Percentiles rank a stretch among this genome's conserved stretches.
Conservation (phyloP, 2,113 vertebrate genomes). For the Alectura lathami region DNA sequence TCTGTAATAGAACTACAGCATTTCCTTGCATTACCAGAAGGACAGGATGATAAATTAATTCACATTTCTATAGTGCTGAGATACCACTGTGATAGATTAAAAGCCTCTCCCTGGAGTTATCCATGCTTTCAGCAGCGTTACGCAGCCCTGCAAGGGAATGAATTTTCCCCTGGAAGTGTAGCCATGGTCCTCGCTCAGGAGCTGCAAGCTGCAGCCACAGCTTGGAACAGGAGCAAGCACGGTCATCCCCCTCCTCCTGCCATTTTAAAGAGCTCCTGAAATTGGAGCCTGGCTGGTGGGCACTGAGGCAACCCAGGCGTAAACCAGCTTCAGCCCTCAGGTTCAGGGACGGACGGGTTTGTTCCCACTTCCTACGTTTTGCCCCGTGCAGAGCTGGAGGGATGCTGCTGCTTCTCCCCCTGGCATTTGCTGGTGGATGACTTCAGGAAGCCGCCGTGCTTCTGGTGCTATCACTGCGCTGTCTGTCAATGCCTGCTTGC, state of each 20-base stretch:
- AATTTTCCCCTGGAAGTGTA: neutral
- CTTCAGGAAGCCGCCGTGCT: neutral
- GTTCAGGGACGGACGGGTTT: neutral
- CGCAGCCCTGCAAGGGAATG: neutral
- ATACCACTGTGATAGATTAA: neutral
- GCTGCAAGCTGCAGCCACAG: neutral
- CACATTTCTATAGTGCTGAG: neutral
- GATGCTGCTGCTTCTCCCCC: neutral
- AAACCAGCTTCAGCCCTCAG: neutral
- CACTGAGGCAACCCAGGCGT: fast-evolving
- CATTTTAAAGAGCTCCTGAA: neutral
- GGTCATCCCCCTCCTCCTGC: neutral
- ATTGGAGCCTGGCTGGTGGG: neutral
- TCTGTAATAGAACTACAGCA: neutral
- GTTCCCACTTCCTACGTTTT: neutral
- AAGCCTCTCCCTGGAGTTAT: neutral
- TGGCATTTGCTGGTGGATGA: neutral
- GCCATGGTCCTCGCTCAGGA: neutral
- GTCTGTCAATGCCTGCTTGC: neutral
- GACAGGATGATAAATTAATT: conserved; percentile 7
- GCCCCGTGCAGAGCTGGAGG: neutral
- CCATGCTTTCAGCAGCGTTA: fast-evolving
- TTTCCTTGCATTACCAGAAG: neutral
- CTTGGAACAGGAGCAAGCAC: neutral
- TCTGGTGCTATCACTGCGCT: neutral